phyloP scores from a whole-genome alignment of 2,113 vertebrate species.

The Lucifuga dentata region DNA sequence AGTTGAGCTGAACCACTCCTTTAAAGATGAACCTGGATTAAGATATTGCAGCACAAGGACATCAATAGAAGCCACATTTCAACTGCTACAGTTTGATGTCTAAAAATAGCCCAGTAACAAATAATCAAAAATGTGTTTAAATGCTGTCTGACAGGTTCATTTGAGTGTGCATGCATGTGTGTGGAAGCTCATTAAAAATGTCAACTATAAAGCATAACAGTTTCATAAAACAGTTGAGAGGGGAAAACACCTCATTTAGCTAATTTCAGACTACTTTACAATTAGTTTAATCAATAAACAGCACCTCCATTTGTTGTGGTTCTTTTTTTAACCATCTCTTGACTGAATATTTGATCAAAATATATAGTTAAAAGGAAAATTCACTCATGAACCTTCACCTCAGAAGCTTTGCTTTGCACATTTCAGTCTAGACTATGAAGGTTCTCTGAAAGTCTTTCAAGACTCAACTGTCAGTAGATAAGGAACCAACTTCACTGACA shows the following conservation, averaged over 20 bases:
- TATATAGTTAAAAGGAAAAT: conserved; percentile 56
- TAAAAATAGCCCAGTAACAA: conserved; percentile 75
- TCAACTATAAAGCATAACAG: conserved; percentile 63
- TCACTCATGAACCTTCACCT: conserved; percentile 61
- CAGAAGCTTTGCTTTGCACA: conserved; percentile 48
- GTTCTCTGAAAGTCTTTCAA: conserved; percentile 12
- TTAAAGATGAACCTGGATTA: conserved; percentile 63
- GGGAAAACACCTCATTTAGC: conserved; percentile 59
- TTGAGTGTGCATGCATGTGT: conserved; percentile 35
- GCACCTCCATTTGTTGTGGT: conserved; percentile 27
- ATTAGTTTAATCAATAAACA: conserved; percentile 66
- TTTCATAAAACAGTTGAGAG: conserved; percentile 48
- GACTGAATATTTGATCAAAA: conserved; percentile 50
- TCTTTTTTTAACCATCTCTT: conserved; percentile 20
- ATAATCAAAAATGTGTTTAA: conserved; percentile 73
- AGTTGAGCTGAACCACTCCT: conserved; percentile 56
- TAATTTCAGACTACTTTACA: conserved; percentile 44
- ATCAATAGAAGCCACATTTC: conserved; percentile 73
- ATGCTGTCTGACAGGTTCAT: conserved; percentile 70
- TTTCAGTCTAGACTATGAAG: conserved; percentile 48
- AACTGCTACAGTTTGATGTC: conserved; percentile 74
- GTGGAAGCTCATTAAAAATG: conserved; percentile 67
- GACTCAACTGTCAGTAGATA: conserved; percentile 39
- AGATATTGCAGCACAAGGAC: conserved; percentile 67
- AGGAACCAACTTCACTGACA: conserved; percentile 21